phyloP scores from a whole-genome alignment of 1,140 invertebrate species.

The Pseudomyrmex dendroicus region DNA sequence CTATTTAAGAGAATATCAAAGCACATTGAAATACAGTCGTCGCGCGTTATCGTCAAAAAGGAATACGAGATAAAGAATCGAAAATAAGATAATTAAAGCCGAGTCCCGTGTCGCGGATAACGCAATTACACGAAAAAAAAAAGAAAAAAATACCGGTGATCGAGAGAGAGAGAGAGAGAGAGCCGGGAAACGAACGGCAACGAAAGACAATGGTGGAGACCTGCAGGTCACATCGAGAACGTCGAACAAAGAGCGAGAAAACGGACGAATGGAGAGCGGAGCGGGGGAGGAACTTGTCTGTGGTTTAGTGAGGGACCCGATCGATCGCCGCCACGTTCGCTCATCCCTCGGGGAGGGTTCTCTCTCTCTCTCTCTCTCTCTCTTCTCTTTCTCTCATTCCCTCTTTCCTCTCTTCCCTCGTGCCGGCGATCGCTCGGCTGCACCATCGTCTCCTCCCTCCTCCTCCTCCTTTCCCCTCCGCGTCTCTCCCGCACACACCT shows the following conservation, averaged over 20 bases:
- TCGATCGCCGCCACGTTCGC: slow-evolving; percentile 73
- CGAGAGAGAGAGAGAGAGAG: background rate
- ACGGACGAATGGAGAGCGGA: background rate
- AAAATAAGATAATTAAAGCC: slow-evolving; percentile 1
- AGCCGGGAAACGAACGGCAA: background rate
- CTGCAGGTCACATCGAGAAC: slow-evolving; percentile 5
- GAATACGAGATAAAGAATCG: background rate
- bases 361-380: background rate
- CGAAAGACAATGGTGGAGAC: slow-evolving; percentile 7
- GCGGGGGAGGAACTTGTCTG: slow-evolving; percentile 41
- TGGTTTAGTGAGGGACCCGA: slow-evolving; percentile 73
- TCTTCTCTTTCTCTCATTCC: slow-evolving; percentile 15
- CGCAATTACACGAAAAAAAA: too few species aligned
- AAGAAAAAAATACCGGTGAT: background rate
- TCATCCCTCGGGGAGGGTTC: slow-evolving; percentile 56
- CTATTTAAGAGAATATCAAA: too few species aligned
- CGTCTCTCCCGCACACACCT: slow-evolving; percentile 38
- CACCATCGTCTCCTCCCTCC: background rate
- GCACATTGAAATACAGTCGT: too few species aligned
- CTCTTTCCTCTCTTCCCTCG: background rate
- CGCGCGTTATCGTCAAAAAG: too few species aligned
- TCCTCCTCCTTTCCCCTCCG: too few species aligned
- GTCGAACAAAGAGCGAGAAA: slow-evolving; percentile 19
- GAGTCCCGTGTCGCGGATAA: too few species aligned
- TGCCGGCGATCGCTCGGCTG: slow-evolving; percentile 29